Evolutionary conservation across 2,113 vertebrate species (phyloP), one percentile per base, ranked within the genome.

Genomic region (Suncus etruscus): DNA sequence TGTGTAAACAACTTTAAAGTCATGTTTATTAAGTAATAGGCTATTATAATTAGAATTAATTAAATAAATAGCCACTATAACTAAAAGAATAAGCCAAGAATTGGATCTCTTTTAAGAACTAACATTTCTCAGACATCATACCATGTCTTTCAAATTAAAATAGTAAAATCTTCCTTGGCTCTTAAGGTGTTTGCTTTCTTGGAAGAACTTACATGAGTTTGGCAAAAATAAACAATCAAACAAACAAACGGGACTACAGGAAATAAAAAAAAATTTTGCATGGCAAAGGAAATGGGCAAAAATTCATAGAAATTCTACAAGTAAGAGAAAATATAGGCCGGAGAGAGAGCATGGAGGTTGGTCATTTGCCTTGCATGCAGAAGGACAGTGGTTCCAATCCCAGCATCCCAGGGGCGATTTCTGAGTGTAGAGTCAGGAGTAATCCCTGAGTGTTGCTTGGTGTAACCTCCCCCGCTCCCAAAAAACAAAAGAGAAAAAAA

Each of bases 1-100:
- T 58, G 14, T 61, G 29, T 79, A 74, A 91, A 79, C 58, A 6
- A 48, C 69, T 94, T 77, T 47, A 69, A 51, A 92, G 69, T 84
- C 31, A 68, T 3, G 18, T 27, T 82, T 27, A 22, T 11, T 27
- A 66, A 66, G 27, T 66, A 66, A 66, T 27, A 29, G 24, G 63
- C 11, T 66, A 8, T 66, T 66, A 25, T 66, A 66, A 29, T 66
- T 29, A 66, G 27, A 66, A 8, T 10, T 66, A 66, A 10, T 66
- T 65, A 22, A 29, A 27, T 22, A 66, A 66, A 25, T 10, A 29
- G 24, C 8, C 27, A 20, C 27, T 66, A 6, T 16, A 51, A 82
- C 82, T 87, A 70, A 73, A 94, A 63, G 63, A 86, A 69, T 27
- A 83, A 50, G 63, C 8, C 78, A 74, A 91, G 27, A 75, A 27